Evolutionary conservation across 2,888 invertebrate genomes (phyloP).

Genomic region (Seira musarum): DNA sequence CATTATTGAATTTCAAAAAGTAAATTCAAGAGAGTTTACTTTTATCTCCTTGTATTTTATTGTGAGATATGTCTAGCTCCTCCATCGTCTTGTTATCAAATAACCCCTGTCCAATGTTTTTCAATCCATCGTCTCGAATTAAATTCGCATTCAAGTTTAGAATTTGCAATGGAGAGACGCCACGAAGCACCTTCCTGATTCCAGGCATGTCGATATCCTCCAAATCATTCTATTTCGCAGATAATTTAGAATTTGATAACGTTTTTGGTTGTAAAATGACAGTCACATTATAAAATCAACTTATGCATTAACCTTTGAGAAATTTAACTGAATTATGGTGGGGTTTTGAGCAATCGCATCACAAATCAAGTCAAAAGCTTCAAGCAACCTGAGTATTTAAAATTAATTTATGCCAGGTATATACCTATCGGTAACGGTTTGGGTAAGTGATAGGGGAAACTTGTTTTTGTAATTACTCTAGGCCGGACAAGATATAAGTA

Average conservation of each 20-base stretch:
- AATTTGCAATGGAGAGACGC: slow-evolving; percentile 71
- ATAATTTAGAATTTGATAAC: slow-evolving; percentile 73
- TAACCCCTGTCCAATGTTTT: slow-evolving; percentile 72
- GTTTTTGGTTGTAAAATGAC: slow-evolving; percentile 68
- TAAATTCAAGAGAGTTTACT: slow-evolving; percentile 69
- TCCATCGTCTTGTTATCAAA: slow-evolving; percentile 73
- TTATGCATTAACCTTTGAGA: slow-evolving; percentile 53
- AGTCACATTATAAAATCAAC: too few species aligned
- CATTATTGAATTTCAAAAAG: too few species aligned
- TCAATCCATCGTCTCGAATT: slow-evolving; percentile 73
- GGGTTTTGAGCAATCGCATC: slow-evolving; percentile 30
- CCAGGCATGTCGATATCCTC: slow-evolving; percentile 73
- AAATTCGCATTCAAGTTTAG: slow-evolving; percentile 75
- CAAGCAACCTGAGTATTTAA: slow-evolving; percentile 36
- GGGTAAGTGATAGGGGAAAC: too few species aligned
- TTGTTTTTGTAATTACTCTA: slow-evolving; percentile 50
- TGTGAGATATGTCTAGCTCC: slow-evolving; percentile 76
- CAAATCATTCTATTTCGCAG: slow-evolving; percentile 74
- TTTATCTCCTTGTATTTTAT: slow-evolving; percentile 73
- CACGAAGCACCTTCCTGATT: slow-evolving; percentile 71
- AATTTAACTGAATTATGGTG: slow-evolving; percentile 35
- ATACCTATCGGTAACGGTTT: slow-evolving; percentile 13
- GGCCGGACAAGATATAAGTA: slow-evolving; percentile 57
- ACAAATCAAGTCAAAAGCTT: slow-evolving; percentile 48
- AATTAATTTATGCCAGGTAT: background rate